These are phyloP conservation scores for Hypanus sabinus DNA, from an alignment of 2,113 vertebrate genomes.

Conservation along the genomic window DNA sequence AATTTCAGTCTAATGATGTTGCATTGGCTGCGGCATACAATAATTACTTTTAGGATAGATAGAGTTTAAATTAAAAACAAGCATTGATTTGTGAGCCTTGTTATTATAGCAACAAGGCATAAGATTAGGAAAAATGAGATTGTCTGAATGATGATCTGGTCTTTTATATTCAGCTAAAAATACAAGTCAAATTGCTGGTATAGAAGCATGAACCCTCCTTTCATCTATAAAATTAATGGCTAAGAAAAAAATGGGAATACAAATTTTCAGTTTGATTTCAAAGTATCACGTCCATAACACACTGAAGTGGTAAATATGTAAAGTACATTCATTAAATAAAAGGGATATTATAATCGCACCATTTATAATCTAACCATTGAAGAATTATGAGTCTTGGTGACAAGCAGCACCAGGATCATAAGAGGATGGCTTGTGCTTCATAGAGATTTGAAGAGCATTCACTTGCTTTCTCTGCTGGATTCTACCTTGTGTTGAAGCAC, in stretches of 20 bases:
- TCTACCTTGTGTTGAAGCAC: background rate
- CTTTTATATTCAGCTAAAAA: slow-evolving; percentile 5
- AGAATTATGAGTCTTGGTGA: background rate
- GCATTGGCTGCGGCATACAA: background rate
- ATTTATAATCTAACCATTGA: slow-evolving; percentile 31
- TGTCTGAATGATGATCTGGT: background rate
- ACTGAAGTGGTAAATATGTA: slow-evolving; percentile 25
- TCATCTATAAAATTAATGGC: background rate
- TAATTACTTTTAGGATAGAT: slow-evolving; percentile 16
- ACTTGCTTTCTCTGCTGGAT: background rate
- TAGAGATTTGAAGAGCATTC: background rate
- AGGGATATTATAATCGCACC: slow-evolving; percentile 18
- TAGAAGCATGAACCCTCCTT: background rate
- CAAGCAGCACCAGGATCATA: background rate
- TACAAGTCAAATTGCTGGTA: background rate
- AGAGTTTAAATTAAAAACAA: background rate
- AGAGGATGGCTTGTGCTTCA: background rate
- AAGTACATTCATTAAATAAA: slow-evolving; percentile 22
- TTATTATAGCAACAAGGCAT: background rate
- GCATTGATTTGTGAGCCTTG: background rate
- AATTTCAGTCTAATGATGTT: background rate
- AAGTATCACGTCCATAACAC: background rate
- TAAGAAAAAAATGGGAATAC: background rate
- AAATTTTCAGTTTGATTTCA: background rate
- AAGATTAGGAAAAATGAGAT: slow-evolving; percentile 18